Percentiles rank a stretch among this genome's conserved stretches.
These are phyloP conservation scores for Rattus norvegicus DNA, from an alignment of 2,113 vertebrate genomes.

Conservation along the genomic window DNA sequence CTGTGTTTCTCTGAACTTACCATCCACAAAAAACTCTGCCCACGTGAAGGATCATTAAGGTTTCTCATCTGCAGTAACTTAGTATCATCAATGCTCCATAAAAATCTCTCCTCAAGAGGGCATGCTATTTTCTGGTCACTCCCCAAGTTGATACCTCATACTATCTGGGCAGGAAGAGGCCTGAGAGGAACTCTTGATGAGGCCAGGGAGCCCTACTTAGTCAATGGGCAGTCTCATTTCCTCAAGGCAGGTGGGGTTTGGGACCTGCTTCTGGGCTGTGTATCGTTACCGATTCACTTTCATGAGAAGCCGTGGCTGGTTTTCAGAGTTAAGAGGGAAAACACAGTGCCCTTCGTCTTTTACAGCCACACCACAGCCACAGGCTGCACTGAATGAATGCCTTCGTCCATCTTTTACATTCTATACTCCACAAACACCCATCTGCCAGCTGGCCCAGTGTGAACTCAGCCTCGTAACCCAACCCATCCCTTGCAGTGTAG, in stretches of 20 bases:
- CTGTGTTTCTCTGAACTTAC: background rate
- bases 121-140: background rate
- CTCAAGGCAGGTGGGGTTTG: background rate
- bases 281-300: background rate
- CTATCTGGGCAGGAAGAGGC: background rate
- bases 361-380: background rate
- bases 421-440: background rate
- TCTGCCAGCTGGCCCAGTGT: background rate
- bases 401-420: background rate
- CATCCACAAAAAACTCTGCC: slow-evolving; percentile 31
- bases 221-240: background rate
- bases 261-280: background rate
- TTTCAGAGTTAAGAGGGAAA: background rate
- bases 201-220: background rate
- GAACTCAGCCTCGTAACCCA: background rate
- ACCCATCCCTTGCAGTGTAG: background rate
- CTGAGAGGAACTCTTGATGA: background rate
- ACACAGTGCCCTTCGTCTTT: slow-evolving; percentile 1
- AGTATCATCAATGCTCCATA: background rate
- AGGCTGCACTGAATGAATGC: slow-evolving; percentile 8
- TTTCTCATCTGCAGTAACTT: slow-evolving; percentile 32
- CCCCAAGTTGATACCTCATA: background rate
- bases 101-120: background rate
- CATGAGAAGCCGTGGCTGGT: background rate
- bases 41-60: background rate